Evolutionary conservation across 1,140 invertebrate genomes (phyloP), one percentile per base, ranked within the genome.

Genomic region (Brachionus sp.): DNA sequence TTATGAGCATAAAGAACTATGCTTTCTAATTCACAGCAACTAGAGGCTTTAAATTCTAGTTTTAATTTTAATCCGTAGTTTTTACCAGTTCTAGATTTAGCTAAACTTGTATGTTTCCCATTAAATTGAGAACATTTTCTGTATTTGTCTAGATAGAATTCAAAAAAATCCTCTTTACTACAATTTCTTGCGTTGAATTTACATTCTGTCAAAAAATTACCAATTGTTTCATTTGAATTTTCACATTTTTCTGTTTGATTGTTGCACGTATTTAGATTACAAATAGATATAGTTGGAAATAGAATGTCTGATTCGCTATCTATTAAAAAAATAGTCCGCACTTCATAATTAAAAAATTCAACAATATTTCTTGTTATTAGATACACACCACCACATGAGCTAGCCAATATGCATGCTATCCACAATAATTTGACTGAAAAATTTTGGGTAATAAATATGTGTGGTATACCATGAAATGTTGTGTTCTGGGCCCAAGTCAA

Each of bases 231-330:
- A 6, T n/a, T 68, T 16, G 64, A 25, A 73, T 39, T 39, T 73
- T 42, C 37, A 3, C 25, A 66, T 73, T 73, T 10, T 39, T 39
- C 19, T 44, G n/a, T 73, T 19, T 13, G 16, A 57, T 7, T 53
- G 10, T 23, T 46, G 35, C 77, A 78, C 5, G 44, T 10, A 16
- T 78, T 53, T 16, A 78, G 23, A 62, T 62, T 78, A 23, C 77
- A 78, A 53, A 78, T 39, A 37, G 46, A 33, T 23, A 78, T 37
- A 3, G 77, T 78, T 37, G 77, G 77, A 78, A 78, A 78, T n/a
- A n/a, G 12, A 33, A 42, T 3, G 23, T 78, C 53, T 35, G 77
- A 13, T 5, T 78, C 39, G 23, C 44, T 9, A 4, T 23, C 23
- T 53, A 78, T 50, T 62, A 29, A 42, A 33, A 78, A 33, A 10